phyloP scores from a whole-genome alignment of 2,888 invertebrate genomes.

The Tenthredo distinguenda region DNA sequence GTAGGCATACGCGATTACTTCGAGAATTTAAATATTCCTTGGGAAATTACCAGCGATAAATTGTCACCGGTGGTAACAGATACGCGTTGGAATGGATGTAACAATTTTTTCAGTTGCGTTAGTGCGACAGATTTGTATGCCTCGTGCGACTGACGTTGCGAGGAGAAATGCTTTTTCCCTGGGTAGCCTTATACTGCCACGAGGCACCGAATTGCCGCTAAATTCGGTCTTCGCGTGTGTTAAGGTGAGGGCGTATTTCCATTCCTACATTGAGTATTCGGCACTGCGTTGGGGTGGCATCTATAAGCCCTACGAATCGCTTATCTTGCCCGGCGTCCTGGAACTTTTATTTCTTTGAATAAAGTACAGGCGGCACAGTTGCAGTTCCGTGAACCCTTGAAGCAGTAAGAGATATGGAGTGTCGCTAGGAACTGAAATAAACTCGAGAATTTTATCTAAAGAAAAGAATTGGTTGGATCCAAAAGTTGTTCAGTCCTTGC shows the following conservation, averaged over 20 bases:
- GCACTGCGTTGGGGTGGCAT: constrained; percentile 25
- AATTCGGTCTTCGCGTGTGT: constrained; percentile 15
- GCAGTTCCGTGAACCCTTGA: constrained; percentile 14
- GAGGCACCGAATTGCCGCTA: constrained; percentile 20
- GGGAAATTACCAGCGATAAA: background rate
- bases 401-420: constrained; percentile 31
- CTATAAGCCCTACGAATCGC: constrained; percentile 26
- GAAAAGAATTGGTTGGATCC: background rate
- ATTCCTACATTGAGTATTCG: constrained; percentile 29
- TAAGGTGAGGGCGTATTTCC: constrained; percentile 22
- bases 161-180: constrained; percentile 23
- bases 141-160: constrained; percentile 11
- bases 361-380: constrained; percentile 30
- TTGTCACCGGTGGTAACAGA: background rate
- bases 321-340: constrained; percentile 28
- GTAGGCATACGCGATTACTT: background rate
- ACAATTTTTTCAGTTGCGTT: constrained; percentile 15
- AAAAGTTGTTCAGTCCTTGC: background rate
- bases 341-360: constrained; percentile 32
- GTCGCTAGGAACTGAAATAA: background rate
- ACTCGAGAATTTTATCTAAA: background rate
- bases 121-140: constrained; percentile 7
- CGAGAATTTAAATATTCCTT: background rate
- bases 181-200: background rate
- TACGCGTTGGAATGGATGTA: background rate